Evolutionary conservation across 2,888 invertebrate species (phyloP), one percentile per base, ranked within the genome.

Genomic region (Ethmia dodecea): DNA sequence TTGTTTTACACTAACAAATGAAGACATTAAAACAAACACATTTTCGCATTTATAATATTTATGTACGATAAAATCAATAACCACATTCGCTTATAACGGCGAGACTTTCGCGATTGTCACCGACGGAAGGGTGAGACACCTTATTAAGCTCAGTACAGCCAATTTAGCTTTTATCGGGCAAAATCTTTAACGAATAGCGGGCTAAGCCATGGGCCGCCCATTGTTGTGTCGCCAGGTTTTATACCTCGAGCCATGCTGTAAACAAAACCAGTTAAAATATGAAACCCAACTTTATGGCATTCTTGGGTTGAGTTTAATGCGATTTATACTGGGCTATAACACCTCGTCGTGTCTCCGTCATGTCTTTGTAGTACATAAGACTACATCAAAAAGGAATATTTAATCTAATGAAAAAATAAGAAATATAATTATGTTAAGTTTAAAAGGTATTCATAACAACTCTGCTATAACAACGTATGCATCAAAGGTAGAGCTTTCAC

Each of bases 121-220:
- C 51, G 49, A 55, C 57, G 46, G 45, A 61, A 55, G 57, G 53
- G 53, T 57, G 56, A 46, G 39, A 60, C 50, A 51, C 63, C 63
- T 65, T 69, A 70, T 67, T 70, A 73, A 67, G 62, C 51, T 49
- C 55, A 54, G 53, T 55, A 56, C 50, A 64, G 71, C 69, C 78
- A 78, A 76, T 79, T 77, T 73, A 74, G 56, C 59, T 58, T 72
- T 75, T 77, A 79, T 77, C 79, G 59, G 56, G 59, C 57, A 55
- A 62, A 69, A 80, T 79, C 74, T 72, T 56, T 54, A 60, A 66
- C 55, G 53, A 64, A 63, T 58, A 54, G 54, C 57, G 60, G 50
- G 55, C 58, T 56, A 56, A 61, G 51, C 59, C 61, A 9, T 10
- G 26, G 58, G 48, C 55, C n/a, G n/a, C 56, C 59, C 71, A 77